phyloP scores from a whole-genome alignment of 1,140 invertebrate species.

The Physella acuta region DNA sequence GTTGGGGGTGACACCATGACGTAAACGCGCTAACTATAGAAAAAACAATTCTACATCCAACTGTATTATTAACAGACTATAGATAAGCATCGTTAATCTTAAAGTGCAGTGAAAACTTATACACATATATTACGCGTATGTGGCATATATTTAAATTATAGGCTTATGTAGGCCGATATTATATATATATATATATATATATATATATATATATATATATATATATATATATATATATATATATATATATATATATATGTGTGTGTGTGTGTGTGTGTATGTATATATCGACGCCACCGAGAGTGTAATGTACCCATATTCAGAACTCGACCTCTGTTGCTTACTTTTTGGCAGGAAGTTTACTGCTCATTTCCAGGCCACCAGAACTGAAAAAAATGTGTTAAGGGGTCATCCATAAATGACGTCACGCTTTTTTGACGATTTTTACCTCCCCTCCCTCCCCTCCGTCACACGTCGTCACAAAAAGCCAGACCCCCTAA shows the following conservation, averaged over 20 bases:
- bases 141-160: too few relatives aligned
- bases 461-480: too few relatives aligned
- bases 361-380: background rate
- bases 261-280: background rate
- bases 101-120: background rate
- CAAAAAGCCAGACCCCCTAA: too few relatives aligned
- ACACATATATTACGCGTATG: background rate
- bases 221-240: constrained; percentile 8
- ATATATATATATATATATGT: constrained; percentile 10
- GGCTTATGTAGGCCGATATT: too few relatives aligned
- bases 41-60: background rate
- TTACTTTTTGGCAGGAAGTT: background rate
- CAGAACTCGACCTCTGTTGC: background rate
- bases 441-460: too few relatives aligned
- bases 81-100: background rate
- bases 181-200: background rate
- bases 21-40: too few relatives aligned
- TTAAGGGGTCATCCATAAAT: background rate
- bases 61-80: too few relatives aligned
- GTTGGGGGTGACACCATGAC: too few relatives aligned
- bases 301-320: background rate
- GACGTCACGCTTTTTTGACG: too few relatives aligned
- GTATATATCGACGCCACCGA: background rate
- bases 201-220: constrained; percentile 3
- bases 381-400: background rate